Conservation (phyloP, 2,888 invertebrate species). For the Hirtodrosophila cameraria region DNA sequence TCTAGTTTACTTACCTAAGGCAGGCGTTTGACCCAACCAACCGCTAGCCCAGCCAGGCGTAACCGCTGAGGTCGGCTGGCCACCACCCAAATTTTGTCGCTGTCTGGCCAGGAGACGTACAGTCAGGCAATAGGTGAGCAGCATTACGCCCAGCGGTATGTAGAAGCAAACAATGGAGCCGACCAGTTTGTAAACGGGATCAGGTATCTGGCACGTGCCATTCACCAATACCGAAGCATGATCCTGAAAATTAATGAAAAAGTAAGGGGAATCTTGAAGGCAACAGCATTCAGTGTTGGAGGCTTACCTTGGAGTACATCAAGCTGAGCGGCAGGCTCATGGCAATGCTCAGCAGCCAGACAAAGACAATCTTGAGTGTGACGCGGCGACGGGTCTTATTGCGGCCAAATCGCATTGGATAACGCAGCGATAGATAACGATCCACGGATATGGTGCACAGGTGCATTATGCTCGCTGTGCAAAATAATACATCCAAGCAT, state of each 20-base stretch:
- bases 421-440: constrained; percentile 94
- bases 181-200: constrained; percentile 94
- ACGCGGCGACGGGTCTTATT: constrained; percentile 94
- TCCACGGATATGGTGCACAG: constrained; percentile 98
- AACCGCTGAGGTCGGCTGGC: constrained; percentile 67
- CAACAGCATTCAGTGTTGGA: not conserved
- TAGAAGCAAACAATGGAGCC: constrained; percentile 98
- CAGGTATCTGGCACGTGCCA: constrained; percentile 94
- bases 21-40: constrained; percentile 88
- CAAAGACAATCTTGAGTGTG: constrained; percentile 94
- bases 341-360: constrained; percentile 96
- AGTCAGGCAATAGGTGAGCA: constrained; percentile 96
- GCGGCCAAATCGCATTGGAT: constrained; percentile 96
- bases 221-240: constrained; percentile 92
- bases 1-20: constrained; percentile 84
- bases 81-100: constrained; percentile 88
- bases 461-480: constrained; percentile 98
- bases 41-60: constrained; percentile 90
- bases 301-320: constrained; percentile 92
- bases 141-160: constrained; percentile 97
- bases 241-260: constrained; percentile 85
- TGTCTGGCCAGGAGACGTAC: constrained; percentile 94
- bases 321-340: constrained; percentile 95
- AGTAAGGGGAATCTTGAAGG: not conserved
- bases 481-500: constrained; percentile 96